phyloP scores from a whole-genome alignment of 2,797 vertebrate species.

The Sebastes minor region DNA sequence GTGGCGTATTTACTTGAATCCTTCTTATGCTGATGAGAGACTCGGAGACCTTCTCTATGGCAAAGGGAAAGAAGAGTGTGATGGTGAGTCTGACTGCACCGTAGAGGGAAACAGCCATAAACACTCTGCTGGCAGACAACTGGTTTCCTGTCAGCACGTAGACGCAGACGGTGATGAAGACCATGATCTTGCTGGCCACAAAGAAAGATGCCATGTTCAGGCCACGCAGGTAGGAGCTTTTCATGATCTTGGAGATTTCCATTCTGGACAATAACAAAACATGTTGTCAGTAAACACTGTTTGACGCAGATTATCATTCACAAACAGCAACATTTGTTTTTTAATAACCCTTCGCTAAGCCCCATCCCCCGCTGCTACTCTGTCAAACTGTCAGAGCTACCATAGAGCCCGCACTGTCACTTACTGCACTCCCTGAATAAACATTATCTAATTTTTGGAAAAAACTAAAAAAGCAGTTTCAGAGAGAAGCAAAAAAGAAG shows the following conservation, averaged over 20 bases:
- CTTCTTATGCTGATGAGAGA: constrained; percentile 89
- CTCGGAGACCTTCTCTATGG: constrained; percentile 91
- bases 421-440: not conserved
- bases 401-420: not conserved
- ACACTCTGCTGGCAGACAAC: constrained; percentile 89
- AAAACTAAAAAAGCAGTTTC: not conserved
- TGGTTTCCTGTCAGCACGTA: constrained; percentile 88
- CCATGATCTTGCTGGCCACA: constrained; percentile 90
- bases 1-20: constrained; percentile 86
- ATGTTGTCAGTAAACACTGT: not conserved
- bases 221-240: constrained; percentile 93
- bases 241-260: constrained; percentile 92
- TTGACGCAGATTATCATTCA: not conserved
- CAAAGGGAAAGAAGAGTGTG: constrained; percentile 93
- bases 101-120: constrained; percentile 92
- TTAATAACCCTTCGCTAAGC: not conserved
- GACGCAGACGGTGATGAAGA: constrained; percentile 91
- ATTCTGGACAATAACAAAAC: constrained; percentile 77
- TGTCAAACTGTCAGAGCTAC: not conserved
- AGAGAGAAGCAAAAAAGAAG: not conserved
- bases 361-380: no score
- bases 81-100: constrained; percentile 90
- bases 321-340: not conserved
- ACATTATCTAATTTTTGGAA: not conserved
- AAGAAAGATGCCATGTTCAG: constrained; percentile 96